A percentile compares a stretch with the other conserved stretches of the same genome.
Conservation (phyloP, 2,888 invertebrate genomes). For the Spatulosminthurus flaviceps region DNA sequence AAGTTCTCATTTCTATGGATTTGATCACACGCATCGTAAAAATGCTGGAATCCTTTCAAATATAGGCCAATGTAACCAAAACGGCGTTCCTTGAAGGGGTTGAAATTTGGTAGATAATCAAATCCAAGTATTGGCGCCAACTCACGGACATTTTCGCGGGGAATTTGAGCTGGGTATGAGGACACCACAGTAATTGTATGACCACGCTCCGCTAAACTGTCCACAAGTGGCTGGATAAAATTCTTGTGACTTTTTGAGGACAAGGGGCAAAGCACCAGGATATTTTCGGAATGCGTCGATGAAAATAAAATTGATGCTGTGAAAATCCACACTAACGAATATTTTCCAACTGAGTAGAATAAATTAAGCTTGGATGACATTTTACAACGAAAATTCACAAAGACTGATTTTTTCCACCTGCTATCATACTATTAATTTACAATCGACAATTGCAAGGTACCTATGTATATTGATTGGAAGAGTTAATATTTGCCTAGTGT, state of each 20-base stretch:
- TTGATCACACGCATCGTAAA: neutral
- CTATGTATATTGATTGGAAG: no score
- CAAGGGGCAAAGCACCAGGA: neutral
- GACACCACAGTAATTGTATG: neutral
- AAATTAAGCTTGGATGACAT: no score
- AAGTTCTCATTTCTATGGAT: neutral
- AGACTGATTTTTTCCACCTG: no score
- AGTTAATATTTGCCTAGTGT: no score
- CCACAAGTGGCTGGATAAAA: neutral
- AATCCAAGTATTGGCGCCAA: neutral
- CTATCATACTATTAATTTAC: no score
- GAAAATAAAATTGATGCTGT: no score
- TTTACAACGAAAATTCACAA: no score
- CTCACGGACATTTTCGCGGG: neutral
- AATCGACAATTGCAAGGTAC: no score
- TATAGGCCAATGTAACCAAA: neutral
- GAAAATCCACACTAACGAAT: no score
- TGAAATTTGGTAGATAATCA: neutral
- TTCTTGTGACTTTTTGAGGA: constrained; percentile 11
- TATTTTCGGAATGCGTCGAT: neutral
- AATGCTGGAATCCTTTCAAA: neutral
- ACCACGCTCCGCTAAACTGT: neutral
- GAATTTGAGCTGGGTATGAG: neutral
- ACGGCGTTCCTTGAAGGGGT: neutral
- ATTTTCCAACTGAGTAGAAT: no score